Evolutionary conservation across 1,140 invertebrate species (phyloP).

Genomic region (Ruditapes philippinarum): DNA sequence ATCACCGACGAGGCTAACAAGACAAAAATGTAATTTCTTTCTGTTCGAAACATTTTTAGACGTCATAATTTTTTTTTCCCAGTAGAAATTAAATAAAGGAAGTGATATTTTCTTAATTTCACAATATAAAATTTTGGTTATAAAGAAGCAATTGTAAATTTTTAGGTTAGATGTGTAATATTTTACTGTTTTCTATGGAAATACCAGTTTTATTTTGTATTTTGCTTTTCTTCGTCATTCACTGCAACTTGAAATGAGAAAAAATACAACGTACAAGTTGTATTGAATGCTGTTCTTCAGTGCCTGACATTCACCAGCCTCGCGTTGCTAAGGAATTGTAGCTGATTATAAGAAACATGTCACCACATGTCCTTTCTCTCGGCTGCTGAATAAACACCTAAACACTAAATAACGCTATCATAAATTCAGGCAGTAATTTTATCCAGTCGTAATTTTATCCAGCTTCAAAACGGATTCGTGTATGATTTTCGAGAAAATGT

Average conservation of each 20-base stretch:
- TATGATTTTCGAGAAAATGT: constrained; percentile 25
- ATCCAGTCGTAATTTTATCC: constrained; percentile 27
- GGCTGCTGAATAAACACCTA: constrained; percentile 22
- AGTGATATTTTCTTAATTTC: no score
- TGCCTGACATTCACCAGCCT: constrained; percentile 27
- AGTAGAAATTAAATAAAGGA: no score
- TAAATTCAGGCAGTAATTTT: constrained; percentile 57
- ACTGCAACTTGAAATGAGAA: no score
- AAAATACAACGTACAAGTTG: not conserved
- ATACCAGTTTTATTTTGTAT: no score
- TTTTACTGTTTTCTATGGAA: no score
- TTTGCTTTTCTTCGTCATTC: no score
- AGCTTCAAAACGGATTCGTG: constrained; percentile 22
- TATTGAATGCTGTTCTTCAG: not conserved
- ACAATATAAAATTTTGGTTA: no score
- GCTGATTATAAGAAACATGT: constrained; percentile 47
- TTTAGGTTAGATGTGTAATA: no score
- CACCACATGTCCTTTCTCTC: constrained; percentile 21
- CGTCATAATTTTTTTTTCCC: not conserved
- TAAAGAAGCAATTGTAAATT: no score
- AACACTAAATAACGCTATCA: constrained; percentile 46
- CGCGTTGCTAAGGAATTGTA: constrained; percentile 47
- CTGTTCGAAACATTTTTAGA: not conserved
- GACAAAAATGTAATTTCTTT: constrained; percentile 40
- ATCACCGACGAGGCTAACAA: constrained; percentile 13